Evolutionary conservation across 2,797 vertebrate genomes (phyloP), one percentile per base, ranked within the genome.

Genomic region (Leptodactylus fallax): DNA sequence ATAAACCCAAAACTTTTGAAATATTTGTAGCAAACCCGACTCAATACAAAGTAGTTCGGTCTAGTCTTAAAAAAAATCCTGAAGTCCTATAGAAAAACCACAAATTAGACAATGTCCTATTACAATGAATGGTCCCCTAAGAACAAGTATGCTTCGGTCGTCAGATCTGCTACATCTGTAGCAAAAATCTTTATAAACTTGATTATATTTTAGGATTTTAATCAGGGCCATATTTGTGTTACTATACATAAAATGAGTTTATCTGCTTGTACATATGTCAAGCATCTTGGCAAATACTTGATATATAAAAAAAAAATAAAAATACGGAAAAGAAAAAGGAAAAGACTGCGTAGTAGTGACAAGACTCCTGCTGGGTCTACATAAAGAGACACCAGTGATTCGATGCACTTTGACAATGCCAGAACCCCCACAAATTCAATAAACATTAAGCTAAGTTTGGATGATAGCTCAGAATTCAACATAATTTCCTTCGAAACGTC

Each of bases 401-500:
- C 56, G 7, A 82, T 82, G 49, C n/a, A 36, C 63, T 69, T 55
- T 69, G 61, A 67, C 63, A 53, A 65, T 82, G 83, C 71, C 83
- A 85, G 55, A 47, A 76, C 71, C 71, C 71, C 47, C 45, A 85
- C 71, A 58, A 85, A 76, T 61, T 47, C 21, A 76, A 77, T 47
- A 85, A 49, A 63, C 83, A 77, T 77, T 61, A 85, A 25, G 71
- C 56, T 61, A 51, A 51, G 56, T 74, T 85, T 45, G 56, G 53
- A 85, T 23, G 71, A 76, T 60, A 16, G 53, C 45, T 76, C 60
- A 61, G 71, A 76, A 77, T 77, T 25, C 71, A 77, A 60, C 56
- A 76, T 14, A 49, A 58, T 74, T 72, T 84, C 56, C 69, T 27
- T 23, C 25, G 27, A 72, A 83, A 72, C 53, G 27, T 71, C 69